phyloP scores from a whole-genome alignment of 2,797 vertebrate genomes.

The Vipera ursinii region DNA sequence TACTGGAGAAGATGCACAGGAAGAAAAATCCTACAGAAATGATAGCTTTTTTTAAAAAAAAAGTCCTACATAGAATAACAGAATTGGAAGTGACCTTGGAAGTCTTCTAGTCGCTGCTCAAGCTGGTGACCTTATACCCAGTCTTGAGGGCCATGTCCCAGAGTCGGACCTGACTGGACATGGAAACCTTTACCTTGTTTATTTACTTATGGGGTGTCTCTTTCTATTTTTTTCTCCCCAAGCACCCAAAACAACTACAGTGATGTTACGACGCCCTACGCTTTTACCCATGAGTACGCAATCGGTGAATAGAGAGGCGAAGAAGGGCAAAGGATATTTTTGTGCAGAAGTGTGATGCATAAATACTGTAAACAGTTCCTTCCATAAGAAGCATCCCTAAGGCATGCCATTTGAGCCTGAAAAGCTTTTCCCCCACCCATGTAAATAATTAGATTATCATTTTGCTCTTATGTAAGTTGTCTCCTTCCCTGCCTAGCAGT shows the following conservation, averaged over 20 bases:
- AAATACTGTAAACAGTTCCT: background rate
- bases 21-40: too few species aligned
- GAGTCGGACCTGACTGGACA: too few species aligned
- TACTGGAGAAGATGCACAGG: too few species aligned
- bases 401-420: background rate
- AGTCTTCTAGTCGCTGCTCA: too few species aligned
- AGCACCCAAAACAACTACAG: background rate
- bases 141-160: too few species aligned
- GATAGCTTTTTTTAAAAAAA: too few species aligned
- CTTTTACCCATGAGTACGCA: background rate
- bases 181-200: background rate
- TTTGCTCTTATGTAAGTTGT: background rate
- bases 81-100: too few species aligned
- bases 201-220: background rate
- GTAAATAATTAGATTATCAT: conserved; percentile 4
- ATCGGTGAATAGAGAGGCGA: background rate
- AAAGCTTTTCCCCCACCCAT: background rate
- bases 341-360: background rate
- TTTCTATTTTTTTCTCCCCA: background rate
- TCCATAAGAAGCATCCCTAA: background rate
- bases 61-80: too few species aligned
- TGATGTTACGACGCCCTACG: background rate
- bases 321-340: background rate
- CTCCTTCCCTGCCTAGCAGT: background rate
- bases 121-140: too few species aligned